phyloP scores from a whole-genome alignment of 1,140 invertebrate species.

The Samia ricini region DNA sequence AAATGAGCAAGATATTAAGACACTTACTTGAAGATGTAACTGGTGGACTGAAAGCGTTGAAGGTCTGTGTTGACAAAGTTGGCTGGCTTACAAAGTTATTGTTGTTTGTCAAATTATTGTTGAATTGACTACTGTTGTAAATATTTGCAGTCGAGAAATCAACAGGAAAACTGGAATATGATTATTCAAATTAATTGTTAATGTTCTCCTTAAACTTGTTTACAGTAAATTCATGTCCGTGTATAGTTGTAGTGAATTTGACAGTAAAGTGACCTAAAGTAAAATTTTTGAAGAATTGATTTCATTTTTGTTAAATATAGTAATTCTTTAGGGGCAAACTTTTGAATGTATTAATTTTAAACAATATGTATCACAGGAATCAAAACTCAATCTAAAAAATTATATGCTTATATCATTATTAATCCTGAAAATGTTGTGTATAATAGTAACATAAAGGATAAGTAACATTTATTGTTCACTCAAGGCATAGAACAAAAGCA shows the following conservation, averaged over 20 bases:
- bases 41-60: constrained; percentile 52
- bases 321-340: too few species aligned
- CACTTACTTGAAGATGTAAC: constrained; percentile 51
- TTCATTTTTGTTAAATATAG: too few species aligned
- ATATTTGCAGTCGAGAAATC: constrained; percentile 75
- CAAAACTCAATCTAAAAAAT: too few species aligned
- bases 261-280: too few species aligned
- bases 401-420: too few species aligned
- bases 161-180: constrained; percentile 67
- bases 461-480: too few species aligned
- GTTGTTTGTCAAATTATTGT: constrained; percentile 47
- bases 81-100: constrained; percentile 47
- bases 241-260: background rate
- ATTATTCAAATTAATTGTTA: constrained; percentile 9
- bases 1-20: background rate
- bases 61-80: constrained; percentile 33
- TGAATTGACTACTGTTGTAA: constrained; percentile 74
- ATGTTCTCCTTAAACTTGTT: background rate
- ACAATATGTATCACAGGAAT: too few species aligned
- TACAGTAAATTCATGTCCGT: background rate
- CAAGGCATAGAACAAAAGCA: too few species aligned
- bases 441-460: too few species aligned
- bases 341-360: too few species aligned
- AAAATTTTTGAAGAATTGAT: too few species aligned
- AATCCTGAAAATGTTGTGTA: too few species aligned